phyloP scores from a whole-genome alignment of 2,113 vertebrate species.

The Lepus europaeus region DNA sequence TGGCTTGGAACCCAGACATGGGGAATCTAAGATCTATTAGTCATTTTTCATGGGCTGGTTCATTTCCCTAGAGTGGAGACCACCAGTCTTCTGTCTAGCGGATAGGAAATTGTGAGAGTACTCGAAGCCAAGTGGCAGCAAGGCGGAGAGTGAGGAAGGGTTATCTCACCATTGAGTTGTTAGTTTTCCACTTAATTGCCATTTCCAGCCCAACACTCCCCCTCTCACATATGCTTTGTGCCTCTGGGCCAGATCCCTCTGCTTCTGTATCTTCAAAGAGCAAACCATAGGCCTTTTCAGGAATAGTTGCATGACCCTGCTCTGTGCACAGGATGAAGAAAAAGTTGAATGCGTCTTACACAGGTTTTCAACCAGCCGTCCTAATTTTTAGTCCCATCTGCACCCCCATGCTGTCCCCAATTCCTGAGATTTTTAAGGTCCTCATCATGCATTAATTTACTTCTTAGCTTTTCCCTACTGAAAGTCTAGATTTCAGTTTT shows the following conservation, averaged over 20 bases:
- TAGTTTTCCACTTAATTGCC: not conserved
- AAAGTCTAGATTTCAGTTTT: slow-evolving; percentile 14
- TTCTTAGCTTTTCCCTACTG: slow-evolving; percentile 5
- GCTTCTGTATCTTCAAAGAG: not conserved
- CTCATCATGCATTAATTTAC: not conserved
- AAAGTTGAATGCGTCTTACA: not conserved
- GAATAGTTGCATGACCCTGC: not conserved
- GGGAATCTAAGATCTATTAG: slow-evolving; percentile 28
- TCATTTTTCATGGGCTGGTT: slow-evolving; percentile 29
- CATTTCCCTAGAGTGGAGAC: slow-evolving; percentile 27
- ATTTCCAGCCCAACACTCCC: not conserved
- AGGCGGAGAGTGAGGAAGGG: too few relatives aligned
- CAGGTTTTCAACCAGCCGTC: not conserved
- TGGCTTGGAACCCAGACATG: slow-evolving; percentile 4
- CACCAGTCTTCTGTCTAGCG: not conserved
- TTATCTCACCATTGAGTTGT: not conserved
- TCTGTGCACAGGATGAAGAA: not conserved
- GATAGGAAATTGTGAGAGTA: not conserved
- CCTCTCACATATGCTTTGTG: not conserved
- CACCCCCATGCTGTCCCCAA: not conserved
- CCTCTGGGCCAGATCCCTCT: not conserved
- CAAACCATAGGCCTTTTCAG: not conserved
- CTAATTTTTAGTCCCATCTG: not conserved
- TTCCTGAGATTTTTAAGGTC: slow-evolving; percentile 1
- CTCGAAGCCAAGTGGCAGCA: not conserved